Conservation (phyloP, 2,888 invertebrate species). For the Carterocephalus palaemon region DNA sequence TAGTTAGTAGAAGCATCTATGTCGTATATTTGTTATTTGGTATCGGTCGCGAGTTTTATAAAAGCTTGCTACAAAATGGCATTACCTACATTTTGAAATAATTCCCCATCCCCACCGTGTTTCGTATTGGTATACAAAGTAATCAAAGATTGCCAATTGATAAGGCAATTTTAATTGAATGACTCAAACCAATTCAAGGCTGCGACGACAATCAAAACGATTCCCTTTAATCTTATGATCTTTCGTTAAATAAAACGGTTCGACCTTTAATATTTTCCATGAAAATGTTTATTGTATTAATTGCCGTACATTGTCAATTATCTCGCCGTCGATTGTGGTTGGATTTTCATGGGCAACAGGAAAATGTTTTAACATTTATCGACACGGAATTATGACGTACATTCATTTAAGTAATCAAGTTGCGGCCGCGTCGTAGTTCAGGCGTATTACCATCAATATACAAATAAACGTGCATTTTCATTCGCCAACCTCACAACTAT, state of each 20-base stretch:
- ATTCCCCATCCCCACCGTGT: too few relatives aligned
- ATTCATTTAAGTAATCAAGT: constrained; percentile 31
- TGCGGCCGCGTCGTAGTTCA: constrained; percentile 36
- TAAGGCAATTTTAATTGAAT: too few relatives aligned
- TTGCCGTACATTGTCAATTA: background rate
- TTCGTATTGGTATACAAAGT: too few relatives aligned
- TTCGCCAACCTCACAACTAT: constrained; percentile 18
- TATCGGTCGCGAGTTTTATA: too few relatives aligned
- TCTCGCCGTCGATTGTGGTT: background rate
- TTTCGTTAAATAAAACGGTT: too few relatives aligned
- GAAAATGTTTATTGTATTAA: constrained; percentile 1
- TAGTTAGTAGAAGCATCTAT: too few relatives aligned
- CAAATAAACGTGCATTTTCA: constrained; percentile 50
- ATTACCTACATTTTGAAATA: too few relatives aligned
- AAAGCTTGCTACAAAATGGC: too few relatives aligned
- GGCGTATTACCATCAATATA: constrained; percentile 58
- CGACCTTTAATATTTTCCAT: background rate
- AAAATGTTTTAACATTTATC: background rate
- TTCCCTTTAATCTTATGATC: background rate
- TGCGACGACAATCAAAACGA: too few relatives aligned
- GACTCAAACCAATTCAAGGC: too few relatives aligned
- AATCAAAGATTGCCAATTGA: too few relatives aligned
- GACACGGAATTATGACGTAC: constrained; percentile 13
- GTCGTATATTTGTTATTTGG: too few relatives aligned
- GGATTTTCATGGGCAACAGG: background rate